Evolutionary conservation across 2,797 vertebrate genomes (phyloP).

Genomic region (Parotocinclus haroldoi): DNA sequence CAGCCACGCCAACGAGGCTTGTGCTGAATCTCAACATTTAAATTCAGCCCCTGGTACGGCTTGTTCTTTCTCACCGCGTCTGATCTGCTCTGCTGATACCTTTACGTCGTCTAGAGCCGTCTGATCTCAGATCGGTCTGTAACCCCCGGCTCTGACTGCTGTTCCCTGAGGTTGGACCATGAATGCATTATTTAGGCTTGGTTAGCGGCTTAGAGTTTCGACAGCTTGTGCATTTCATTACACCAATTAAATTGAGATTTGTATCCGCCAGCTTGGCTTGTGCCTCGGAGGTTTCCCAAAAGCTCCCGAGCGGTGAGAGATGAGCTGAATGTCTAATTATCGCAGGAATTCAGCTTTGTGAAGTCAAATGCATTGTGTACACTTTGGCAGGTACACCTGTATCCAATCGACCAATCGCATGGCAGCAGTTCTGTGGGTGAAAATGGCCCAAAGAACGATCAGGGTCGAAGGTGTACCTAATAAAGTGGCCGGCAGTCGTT

Average conservation of each 20-base stretch:
- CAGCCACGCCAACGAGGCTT: constrained; percentile 61
- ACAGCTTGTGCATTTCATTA: constrained; percentile 68
- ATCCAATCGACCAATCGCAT: no score
- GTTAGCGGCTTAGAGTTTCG: constrained; percentile 59
- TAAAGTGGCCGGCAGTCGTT: no score
- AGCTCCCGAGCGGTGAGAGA: constrained; percentile 16
- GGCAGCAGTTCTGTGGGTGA: no score
- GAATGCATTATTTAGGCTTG: constrained; percentile 56
- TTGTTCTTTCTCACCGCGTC: background rate
- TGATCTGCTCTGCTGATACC: background rate
- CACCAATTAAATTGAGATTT: constrained; percentile 68
- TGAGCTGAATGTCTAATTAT: constrained; percentile 19
- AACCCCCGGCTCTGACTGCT: constrained; percentile 24
- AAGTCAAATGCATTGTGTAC: background rate
- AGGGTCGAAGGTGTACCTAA: no score
- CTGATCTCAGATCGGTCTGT: constrained; percentile 4
- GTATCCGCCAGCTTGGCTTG: constrained; percentile 42
- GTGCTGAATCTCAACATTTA: constrained; percentile 9
- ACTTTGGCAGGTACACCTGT: no score
- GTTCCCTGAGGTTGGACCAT: constrained; percentile 43
- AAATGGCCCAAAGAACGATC: no score
- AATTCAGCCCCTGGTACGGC: constrained; percentile 10
- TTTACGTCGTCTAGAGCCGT: background rate
- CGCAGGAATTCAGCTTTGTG: constrained; percentile 17
- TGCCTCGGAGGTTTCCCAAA: constrained; percentile 14